Evolutionary conservation across 2,113 vertebrate species (phyloP), one percentile per base, ranked within the genome.

Genomic region (Cyphomyrus plagiostoma): DNA sequence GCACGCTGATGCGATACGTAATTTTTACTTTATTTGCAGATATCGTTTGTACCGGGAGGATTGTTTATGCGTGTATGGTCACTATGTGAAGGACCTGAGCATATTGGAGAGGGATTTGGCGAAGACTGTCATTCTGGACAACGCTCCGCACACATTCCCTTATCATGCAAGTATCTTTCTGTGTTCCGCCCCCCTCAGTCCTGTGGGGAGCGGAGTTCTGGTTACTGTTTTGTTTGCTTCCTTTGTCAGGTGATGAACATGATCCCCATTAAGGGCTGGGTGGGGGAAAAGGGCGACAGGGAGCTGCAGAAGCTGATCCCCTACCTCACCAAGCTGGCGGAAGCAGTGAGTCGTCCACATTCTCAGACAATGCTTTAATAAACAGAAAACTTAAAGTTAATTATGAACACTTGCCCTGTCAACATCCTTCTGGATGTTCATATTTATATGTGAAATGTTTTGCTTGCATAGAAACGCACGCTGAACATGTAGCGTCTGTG

Each of bases 21-120:
- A 19, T 3, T 62, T 26, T 15, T 50, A 48, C 83, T 77, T 87
- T 80, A 48, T 11, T 0, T 2, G 4, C 85, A 97, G 97, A 82
- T 92, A 91, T 89, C 95, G 96, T 39, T 90, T 97, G 87, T 97
- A 96, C 89, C 97, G 96, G 94, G 93, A 93, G 0, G 95, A 97
- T 3, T 97, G 97, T 9, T 49, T 94, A 84, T 97, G 97, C 1
- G 91, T 97, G 49, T 91, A 86, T 0, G 97, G 97, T 30, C 96
- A 95, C 94, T 98, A 97, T 91, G 94, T 97, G 91, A 97, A 97
- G 92, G 97, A 97, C 86, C 94, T 98, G 70, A 49, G 58, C 35
- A 0, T 91, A 53, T 94, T 98, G 49, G 93, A 95, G 90, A 93
- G 96, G 89, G 96, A 97, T 88, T 92, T 96, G 83, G 89, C 94